Percentiles rank a stretch among this genome's conserved stretches.
Evolutionary conservation across 2,797 vertebrate genomes (phyloP).

Genomic region (Pangasius krempfi): DNA sequence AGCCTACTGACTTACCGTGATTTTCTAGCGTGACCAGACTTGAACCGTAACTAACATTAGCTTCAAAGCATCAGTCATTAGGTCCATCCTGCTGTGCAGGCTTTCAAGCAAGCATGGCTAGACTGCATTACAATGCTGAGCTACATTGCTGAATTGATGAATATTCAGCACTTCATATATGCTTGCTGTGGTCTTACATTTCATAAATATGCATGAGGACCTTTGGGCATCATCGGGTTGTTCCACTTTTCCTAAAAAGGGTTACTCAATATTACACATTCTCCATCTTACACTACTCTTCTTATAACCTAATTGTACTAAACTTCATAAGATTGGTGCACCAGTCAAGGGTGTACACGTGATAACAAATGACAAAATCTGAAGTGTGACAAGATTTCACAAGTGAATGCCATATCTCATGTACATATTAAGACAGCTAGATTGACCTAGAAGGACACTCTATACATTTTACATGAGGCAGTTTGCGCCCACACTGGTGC

Average conservation of each 20-base stretch:
- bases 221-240: conserved; percentile 28
- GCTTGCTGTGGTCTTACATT: conserved; percentile 55
- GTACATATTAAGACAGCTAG: neutral
- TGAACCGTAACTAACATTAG: conserved; percentile 9
- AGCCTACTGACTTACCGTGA: conserved; percentile 23
- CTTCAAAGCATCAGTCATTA: conserved; percentile 17
- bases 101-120: conserved; percentile 16
- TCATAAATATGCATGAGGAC: conserved; percentile 73
- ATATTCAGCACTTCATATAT: conserved; percentile 35
- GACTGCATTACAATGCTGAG: conserved; percentile 20
- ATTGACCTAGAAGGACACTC: neutral
- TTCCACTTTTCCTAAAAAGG: conserved; percentile 1
- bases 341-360: neutral
- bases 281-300: neutral
- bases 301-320: neutral
- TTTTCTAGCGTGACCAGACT: neutral
- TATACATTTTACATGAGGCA: neutral
- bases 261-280: neutral
- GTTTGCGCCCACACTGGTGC: neutral
- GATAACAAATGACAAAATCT: no score
- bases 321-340: neutral
- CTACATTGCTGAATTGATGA: conserved; percentile 34
- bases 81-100: neutral
- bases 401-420: neutral
- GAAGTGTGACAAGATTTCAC: conserved; percentile 3